Percentiles rank a stretch among this genome's conserved stretches.
These are phyloP conservation scores for Strix aluco DNA, from an alignment of 2,113 vertebrate genomes.

Conservation along the genomic window DNA sequence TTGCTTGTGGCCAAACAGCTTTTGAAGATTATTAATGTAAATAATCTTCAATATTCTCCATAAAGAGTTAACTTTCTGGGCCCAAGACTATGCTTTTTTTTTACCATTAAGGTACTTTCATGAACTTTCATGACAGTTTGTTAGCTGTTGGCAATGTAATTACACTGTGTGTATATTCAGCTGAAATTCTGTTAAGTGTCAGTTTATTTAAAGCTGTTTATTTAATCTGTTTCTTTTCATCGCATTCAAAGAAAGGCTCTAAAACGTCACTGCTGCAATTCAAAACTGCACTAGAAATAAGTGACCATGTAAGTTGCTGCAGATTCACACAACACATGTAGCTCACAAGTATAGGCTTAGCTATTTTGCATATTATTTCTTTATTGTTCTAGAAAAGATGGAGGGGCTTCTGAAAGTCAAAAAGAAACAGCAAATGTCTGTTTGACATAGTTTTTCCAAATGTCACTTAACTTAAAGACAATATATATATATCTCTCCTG, in stretches of 20 bases:
- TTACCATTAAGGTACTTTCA: neutral
- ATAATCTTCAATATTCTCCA: neutral
- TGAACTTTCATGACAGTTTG: neutral
- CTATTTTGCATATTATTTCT: neutral
- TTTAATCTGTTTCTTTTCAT: neutral
- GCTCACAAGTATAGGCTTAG: neutral
- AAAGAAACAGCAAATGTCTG: neutral
- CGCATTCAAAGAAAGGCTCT: neutral
- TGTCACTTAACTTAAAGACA: neutral
- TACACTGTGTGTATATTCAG: neutral
- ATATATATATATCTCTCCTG: neutral
- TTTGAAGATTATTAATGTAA: neutral
- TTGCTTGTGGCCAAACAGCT: neutral
- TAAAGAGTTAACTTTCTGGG: neutral
- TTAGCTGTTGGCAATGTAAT: neutral
- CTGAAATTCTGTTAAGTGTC: neutral
- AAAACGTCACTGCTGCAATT: neutral
- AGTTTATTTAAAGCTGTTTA: neutral
- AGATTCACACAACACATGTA: neutral
- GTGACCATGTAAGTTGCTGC: neutral
- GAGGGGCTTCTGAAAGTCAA: neutral
- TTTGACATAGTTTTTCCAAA: neutral
- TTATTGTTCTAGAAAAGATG: neutral
- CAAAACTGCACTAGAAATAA: neutral
- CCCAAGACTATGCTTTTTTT: neutral